phyloP scores from a whole-genome alignment of 2,888 invertebrate genomes.

The Rhorus exstirpatorius region DNA sequence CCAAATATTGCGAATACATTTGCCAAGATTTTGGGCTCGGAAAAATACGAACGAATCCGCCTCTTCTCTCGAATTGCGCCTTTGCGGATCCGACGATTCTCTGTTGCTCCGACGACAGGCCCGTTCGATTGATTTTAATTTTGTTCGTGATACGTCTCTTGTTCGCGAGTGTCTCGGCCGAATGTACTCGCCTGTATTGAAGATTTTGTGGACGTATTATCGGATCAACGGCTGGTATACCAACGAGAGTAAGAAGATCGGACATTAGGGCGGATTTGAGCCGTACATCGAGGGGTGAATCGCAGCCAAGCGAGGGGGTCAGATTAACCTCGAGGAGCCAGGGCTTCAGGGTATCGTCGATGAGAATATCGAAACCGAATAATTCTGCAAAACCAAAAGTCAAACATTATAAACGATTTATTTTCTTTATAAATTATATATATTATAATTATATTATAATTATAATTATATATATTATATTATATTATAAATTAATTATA shows the following conservation, averaged over 20 bases:
- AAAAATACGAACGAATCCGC: conserved; percentile 96
- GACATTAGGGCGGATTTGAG: conserved; percentile 96
- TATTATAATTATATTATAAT: too few relatives aligned
- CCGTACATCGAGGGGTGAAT: conserved; percentile 96
- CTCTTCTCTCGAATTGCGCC: conserved; percentile 93
- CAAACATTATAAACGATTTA: too few relatives aligned
- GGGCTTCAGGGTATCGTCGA: conserved; percentile 96
- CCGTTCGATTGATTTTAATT: conserved; percentile 84
- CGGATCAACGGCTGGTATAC: conserved; percentile 93
- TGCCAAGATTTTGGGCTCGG: conserved; percentile 96
- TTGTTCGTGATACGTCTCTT: conserved; percentile 82
- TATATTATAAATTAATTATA: too few relatives aligned
- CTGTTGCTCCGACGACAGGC: conserved; percentile 92
- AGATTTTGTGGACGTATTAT: conserved; percentile 86
- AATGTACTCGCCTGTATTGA: conserved; percentile 91
- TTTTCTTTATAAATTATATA: too few relatives aligned
- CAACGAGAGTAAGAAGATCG: conserved; percentile 96
- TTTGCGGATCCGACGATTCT: conserved; percentile 91
- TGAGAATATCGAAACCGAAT: conserved; percentile 97
- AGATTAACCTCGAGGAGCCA: conserved; percentile 98
- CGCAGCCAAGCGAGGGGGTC: conserved; percentile 96
- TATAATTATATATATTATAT: too few relatives aligned
- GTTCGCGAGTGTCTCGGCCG: conserved; percentile 89
- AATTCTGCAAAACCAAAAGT: conserved; percentile 89
- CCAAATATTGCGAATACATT: conserved; percentile 92